Evolutionary conservation across 2,113 vertebrate genomes (phyloP), one percentile per base, ranked within the genome.

Genomic region (Sarotherodon lohbergeri): DNA sequence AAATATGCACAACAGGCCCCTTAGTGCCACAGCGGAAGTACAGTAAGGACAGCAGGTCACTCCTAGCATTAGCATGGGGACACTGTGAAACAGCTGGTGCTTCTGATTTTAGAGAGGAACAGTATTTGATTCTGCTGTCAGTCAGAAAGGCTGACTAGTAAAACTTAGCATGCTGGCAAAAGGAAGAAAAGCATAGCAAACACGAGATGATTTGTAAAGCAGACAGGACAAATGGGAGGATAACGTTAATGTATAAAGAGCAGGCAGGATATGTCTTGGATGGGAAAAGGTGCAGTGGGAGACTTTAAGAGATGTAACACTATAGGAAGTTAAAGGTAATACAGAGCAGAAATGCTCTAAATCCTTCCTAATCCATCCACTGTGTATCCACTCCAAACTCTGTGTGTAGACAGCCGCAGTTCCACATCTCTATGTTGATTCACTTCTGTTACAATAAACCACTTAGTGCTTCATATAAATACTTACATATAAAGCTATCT

Each of bases 1-100:
- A 96, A 94, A 93, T 92, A 95, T 94, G 94, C 95, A 95, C 92
- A 93, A 91, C 87, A 50, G 86, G 78, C 89, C 80, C 80, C 86
- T 86, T 32, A 56, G 86, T 90, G 90, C 52, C 83, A 52, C 55
- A 2, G 27, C 3, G 32, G 88, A 73, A 17, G 22, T 86, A 89
- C 88, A 90, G 88, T 86, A 82, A 86, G 59, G 90, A 91, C 82
- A 88, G 82, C 84, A 73, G 90, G 93, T 93, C 90, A 89, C 59
- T 43, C 71, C 41, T 59, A 80, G 80, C 61, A 39, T 90, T 85
- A 82, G 79, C 90, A 80, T 27, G 61, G 90, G 88, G 85, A 88
- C 63, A 61, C 32, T 63, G 50, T 48, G 43, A 85, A 90, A 66
- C 88, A 84, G 88, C 83, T 55, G 82, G 50, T 83, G 32, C 22